Base-by-base conservation (phyloP, 2,113 vertebrate genomes). In the Pleuronectes platessa region DNA sequence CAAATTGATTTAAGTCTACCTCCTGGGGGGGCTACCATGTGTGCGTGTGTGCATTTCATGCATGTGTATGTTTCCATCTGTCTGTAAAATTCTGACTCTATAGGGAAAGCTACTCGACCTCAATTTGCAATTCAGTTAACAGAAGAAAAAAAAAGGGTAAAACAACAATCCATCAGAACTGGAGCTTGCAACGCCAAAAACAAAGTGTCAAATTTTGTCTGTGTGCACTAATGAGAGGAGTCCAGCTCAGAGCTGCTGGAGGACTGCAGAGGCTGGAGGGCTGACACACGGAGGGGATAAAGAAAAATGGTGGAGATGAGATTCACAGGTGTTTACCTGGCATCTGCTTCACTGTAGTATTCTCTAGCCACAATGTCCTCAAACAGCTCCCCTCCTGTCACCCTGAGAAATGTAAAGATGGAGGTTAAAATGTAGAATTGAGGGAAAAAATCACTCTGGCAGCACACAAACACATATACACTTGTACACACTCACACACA, bases 301-400 rank as follows among this genome's bases (percentile, higher is more conserved):
- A 49, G 62, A 60, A 18, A 18, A 47, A 0, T 24, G 27, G 37
- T 54, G 21, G 17, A 15, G 56, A 61, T 5, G 49, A 40, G 35
- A 42, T 13, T 42, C 24, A 8, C 7, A n/a, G 40, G 61, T 42
- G 61, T 84, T 90, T 94, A 95, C 94, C 94, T 95, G 91, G 94
- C 94, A 12, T 94, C 93, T 55, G 94, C 93, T 80, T 95, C 94
- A 64, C 94, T 94, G 92, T 95, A 95, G 90, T 95, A 95, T 68
- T 95, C 94, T 83, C 94, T 84, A 2, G 94, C 94, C 72, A 95
- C 94, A 0, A 95, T 95, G 60, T 95, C 94, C 79, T 95, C 94
- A 35, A 95, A 95, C 79, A 95, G 81, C 76, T 95, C 94, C 20
- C 94, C 94, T 42, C 94, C 94, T 53, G 94, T 95, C 79, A 95